Evolutionary conservation across 2,888 invertebrate genomes (phyloP).

Genomic region (Drosophila paracracens): DNA sequence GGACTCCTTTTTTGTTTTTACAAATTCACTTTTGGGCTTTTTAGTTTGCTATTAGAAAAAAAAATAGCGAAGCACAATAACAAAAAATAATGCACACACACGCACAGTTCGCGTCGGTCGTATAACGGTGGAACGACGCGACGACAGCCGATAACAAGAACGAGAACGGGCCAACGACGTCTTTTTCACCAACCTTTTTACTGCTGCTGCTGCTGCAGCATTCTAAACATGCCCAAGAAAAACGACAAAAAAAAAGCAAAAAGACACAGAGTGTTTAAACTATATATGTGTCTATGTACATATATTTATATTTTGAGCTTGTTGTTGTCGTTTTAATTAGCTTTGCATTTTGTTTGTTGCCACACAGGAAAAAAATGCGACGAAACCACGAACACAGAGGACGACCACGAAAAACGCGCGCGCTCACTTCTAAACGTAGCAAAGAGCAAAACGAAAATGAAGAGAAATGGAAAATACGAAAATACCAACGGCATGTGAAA

Average conservation of each 20-base stretch:
- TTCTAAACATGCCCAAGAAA: slow-evolving; percentile 57
- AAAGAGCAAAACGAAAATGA: slow-evolving; percentile 64
- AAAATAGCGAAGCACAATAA: slow-evolving; percentile 55
- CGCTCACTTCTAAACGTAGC: slow-evolving; percentile 60
- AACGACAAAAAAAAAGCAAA: slow-evolving; percentile 27
- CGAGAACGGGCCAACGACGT: slow-evolving; percentile 56
- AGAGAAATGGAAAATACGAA: slow-evolving; percentile 57
- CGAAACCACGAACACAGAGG: slow-evolving; percentile 44
- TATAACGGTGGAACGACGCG: slow-evolving; percentile 57
- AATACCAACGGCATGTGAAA: slow-evolving; percentile 47
- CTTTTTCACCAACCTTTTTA: slow-evolving; percentile 62
- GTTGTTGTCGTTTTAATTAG: slow-evolving; percentile 21
- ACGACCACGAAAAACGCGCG: slow-evolving; percentile 52
- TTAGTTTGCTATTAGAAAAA: slow-evolving; percentile 12
- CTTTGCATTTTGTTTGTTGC: slow-evolving; percentile 43
- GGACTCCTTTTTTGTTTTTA: not conserved
- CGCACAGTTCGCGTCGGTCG: slow-evolving; percentile 43
- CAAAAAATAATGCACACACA: slow-evolving; percentile 60
- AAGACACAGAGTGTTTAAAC: slow-evolving; percentile 14
- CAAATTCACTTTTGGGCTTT: slow-evolving; percentile 38
- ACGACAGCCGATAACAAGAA: slow-evolving; percentile 59
- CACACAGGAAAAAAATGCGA: slow-evolving; percentile 41
- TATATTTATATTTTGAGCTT: slow-evolving; percentile 19
- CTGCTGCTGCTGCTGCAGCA: slow-evolving; percentile 44
- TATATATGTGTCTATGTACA: slow-evolving; percentile 26